Evolutionary conservation across 35 echinoderm and acorn worm species (phyloP).

Genomic region (Amphiura filiformis): DNA sequence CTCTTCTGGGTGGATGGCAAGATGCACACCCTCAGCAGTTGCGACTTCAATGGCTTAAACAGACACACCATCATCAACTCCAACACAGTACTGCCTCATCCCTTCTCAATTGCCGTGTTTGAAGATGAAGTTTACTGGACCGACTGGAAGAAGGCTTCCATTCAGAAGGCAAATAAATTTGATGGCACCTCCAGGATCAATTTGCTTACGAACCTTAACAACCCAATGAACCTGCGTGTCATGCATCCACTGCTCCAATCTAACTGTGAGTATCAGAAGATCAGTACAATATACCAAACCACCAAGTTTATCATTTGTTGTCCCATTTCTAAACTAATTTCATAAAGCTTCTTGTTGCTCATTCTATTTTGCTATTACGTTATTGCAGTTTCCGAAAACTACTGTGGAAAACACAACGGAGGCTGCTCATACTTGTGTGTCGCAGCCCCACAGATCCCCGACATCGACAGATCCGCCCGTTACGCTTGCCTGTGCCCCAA

Average conservation of each 20-base stretch:
- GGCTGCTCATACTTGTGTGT: conserved; percentile 90
- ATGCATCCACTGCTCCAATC: conserved; percentile 65
- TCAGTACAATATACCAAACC: neutral
- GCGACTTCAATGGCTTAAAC: conserved; percentile 54
- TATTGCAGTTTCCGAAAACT: conserved; percentile 39
- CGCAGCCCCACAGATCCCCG: conserved; percentile 49
- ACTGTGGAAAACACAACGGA: conserved; percentile 52
- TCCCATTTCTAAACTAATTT: neutral
- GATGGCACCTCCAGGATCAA: conserved; percentile 33
- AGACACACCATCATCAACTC: conserved; percentile 32
- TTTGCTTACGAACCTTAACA: conserved; percentile 41
- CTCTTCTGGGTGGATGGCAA: conserved; percentile 88
- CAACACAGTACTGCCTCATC: conserved; percentile 43
- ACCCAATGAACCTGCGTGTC: conserved; percentile 67
- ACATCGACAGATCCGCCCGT: conserved; percentile 35
- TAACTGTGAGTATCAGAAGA: conserved; percentile 50
- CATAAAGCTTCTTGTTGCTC: neutral
- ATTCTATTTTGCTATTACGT: no score
- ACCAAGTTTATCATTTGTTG: neutral
- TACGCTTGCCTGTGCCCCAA: conserved; percentile 80
- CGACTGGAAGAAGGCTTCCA: conserved; percentile 63
- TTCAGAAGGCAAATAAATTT: conserved; percentile 79
- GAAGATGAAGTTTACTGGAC: conserved; percentile 90
- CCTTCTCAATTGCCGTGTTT: conserved; percentile 83
- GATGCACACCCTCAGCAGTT: conserved; percentile 42